A percentile compares a stretch with the other conserved stretches of the same genome.
Conservation (phyloP, 2,113 vertebrate genomes). For the Todiramphus chloris region DNA sequence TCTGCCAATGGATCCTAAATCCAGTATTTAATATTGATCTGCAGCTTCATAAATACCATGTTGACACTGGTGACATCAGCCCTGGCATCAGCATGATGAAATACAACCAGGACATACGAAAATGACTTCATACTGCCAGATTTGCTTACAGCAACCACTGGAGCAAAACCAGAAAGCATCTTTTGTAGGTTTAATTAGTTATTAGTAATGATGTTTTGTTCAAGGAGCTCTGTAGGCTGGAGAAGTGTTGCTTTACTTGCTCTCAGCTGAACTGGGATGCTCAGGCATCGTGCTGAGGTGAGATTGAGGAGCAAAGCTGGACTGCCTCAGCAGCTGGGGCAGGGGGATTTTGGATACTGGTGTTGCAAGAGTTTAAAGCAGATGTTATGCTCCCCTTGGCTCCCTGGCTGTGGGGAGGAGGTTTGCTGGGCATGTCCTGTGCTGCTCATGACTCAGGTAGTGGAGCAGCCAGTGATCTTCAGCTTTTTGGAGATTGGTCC, state of each 20-base stretch:
- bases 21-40: not conserved
- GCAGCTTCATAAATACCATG: not conserved
- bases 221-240: not conserved
- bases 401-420: not conserved
- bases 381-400: not conserved
- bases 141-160: not conserved
- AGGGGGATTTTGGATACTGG: rapidly evolving
- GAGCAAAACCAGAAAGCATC: not conserved
- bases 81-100: not conserved
- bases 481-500: not conserved
- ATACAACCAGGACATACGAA: not conserved
- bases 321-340: not conserved
- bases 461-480: not conserved
- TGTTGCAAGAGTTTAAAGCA: not conserved
- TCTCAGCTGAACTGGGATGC: rapidly evolving
- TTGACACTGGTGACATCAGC: not conserved
- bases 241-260: too few relatives aligned
- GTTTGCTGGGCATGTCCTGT: not conserved
- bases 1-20: conserved; percentile 27
- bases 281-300: not conserved
- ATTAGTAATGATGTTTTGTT: too few relatives aligned
- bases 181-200: not conserved
- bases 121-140: not conserved
- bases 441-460: rapidly evolving
- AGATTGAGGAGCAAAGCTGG: not conserved